Base-by-base conservation (phyloP, 2,888 invertebrate species). In the Tubulanus polymorphus region DNA sequence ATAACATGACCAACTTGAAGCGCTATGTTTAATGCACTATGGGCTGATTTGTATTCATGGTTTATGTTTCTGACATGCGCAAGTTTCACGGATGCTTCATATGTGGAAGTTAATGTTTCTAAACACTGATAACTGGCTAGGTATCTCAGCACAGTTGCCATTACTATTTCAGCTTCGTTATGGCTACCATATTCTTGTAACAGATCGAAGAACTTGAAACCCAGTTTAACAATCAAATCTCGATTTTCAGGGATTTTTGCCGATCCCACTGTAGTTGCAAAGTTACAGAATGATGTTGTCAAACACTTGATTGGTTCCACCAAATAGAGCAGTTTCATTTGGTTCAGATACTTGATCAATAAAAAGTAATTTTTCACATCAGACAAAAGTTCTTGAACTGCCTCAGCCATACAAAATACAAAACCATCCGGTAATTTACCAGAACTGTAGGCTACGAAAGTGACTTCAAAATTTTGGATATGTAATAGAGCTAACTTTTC, bases 361-460 rank as follows among this genome's bases (percentile, higher is more conserved):
- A 68, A 55, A 56, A 71, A 70, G 48, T 67, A 68, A n/a, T 61
- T 55, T 12, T 67, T 62, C 37, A 63, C 59, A 47, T 71, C 68
- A 46, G 61, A 61, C 8, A 73, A 51, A 37, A 74, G 63, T 48
- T 69, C 71, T 49, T 68, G 65, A 20, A 70, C 66, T 20, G 66
- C 66, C 53, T 69, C 69, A 60, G 70, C 69, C 69, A 70, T 67
- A 55, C 70, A 70, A 27, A 74, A 57, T 57, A 71, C 72, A 62
- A 71, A 72, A 1, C 70, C 71, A n/a, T 61, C 54, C 2, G 72
- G 71, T 5, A 73, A 65, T 45, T 67, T 65, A 52, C 68, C 68
- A 30, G 67, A 60, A 29, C 66, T 52, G 12, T 67, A 59, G 35
- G 72, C 56, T 10, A 65, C 68, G 30, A 67, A 64, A 35, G 70